These are phyloP conservation scores for Sminthurinus aureus DNA, from an alignment of 2,888 invertebrate genomes.

Conservation along the genomic window DNA sequence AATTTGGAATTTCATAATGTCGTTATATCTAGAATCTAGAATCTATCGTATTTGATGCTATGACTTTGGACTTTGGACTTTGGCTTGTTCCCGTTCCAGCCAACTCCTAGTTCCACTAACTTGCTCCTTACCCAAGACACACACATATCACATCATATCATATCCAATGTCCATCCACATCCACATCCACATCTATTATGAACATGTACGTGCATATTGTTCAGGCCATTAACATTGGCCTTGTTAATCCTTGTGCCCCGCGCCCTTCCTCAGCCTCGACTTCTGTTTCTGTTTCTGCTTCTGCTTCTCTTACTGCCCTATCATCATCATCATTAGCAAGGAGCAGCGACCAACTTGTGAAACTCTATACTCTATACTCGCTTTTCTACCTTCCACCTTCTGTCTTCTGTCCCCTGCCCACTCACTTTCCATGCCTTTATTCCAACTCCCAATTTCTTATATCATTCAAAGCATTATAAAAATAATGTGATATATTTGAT, in stretches of 20 bases:
- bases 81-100: neutral
- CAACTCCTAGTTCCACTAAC: neutral
- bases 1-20: slow-evolving; percentile 5
- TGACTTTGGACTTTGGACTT: neutral
- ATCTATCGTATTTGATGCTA: neutral
- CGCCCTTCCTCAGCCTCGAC: no score
- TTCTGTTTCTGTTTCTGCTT: no score
- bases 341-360: neutral
- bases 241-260: neutral
- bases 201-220: neutral
- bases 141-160: neutral
- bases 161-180: neutral
- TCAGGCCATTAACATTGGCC: neutral
- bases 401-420: no score
- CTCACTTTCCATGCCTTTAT: no score
- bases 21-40: neutral
- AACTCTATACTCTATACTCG: neutral
- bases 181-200: neutral
- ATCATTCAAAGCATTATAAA: no score
- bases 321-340: no score
- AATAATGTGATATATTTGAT: no score
- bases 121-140: neutral
- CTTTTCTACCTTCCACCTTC: no score
- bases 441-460: no score
- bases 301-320: neutral